Conservation (phyloP, 2,113 vertebrate genomes). For the Clupea harengus region DNA sequence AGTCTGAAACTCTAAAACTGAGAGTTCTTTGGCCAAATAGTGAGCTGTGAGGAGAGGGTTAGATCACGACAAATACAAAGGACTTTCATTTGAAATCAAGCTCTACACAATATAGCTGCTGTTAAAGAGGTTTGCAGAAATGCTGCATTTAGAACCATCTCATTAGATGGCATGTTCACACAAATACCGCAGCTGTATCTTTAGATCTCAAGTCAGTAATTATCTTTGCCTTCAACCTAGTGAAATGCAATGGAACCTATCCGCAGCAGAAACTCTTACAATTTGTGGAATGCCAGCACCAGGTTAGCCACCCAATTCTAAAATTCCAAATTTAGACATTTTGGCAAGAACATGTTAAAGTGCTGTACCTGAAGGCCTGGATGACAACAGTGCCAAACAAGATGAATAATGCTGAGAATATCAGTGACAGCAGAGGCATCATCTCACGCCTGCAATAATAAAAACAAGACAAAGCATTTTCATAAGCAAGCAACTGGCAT, state of each 20-base stretch:
- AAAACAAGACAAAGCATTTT: not conserved
- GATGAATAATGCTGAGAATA: constrained; percentile 94
- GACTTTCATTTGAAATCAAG: not conserved
- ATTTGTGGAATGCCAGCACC: not conserved
- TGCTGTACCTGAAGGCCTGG: constrained; percentile 89
- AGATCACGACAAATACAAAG: too few species aligned
- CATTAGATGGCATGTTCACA: too few species aligned
- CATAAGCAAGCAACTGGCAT: too few species aligned
- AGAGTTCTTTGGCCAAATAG: too few species aligned
- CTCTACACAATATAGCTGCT: too few species aligned
- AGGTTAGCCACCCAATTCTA: not conserved
- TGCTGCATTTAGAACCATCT: too few species aligned
- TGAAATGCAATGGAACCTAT: too few species aligned
- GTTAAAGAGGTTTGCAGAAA: too few species aligned
- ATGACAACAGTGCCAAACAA: constrained; percentile 93
- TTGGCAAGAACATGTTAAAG: not conserved
- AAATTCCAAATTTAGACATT: not conserved
- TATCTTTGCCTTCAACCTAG: too few species aligned
- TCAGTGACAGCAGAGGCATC: constrained; percentile 94
- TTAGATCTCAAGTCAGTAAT: not conserved
- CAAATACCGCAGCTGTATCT: not conserved
- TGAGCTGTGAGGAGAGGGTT: too few species aligned
- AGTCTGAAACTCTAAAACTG: not conserved
- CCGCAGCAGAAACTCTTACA: not conserved
- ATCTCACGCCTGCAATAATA: constrained; percentile 86